A percentile compares a stretch with the other conserved stretches of the same genome.
Conservation (phyloP, 2,888 invertebrate genomes). For the Cheilosia variabilis region DNA sequence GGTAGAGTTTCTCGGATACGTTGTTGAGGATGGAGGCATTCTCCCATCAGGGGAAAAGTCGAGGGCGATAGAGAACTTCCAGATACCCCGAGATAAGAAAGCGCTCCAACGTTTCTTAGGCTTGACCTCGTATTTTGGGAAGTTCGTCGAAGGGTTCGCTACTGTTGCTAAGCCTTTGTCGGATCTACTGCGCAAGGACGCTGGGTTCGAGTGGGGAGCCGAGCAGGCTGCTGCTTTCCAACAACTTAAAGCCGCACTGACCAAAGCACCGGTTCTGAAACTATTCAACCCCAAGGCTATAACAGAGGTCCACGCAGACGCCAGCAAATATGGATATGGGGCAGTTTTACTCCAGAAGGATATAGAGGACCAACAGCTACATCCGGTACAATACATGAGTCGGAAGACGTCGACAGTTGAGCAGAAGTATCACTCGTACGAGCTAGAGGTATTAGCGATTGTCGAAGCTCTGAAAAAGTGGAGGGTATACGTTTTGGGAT, state of each 20-base stretch:
- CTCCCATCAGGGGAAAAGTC: conserved; percentile 4
- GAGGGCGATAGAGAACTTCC: conserved; percentile 10
- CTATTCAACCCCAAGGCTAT: conserved; percentile 28
- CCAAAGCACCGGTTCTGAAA: conserved; percentile 34
- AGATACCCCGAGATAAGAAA: conserved; percentile 5
- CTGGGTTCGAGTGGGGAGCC: not conserved
- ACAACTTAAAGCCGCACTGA: not conserved
- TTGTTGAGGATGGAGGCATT: not conserved
- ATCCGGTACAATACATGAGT: conserved; percentile 46
- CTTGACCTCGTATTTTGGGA: conserved; percentile 16
- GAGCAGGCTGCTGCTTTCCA: conserved; percentile 69
- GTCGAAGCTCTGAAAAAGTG: conserved; percentile 53
- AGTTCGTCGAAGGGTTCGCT: conserved; percentile 66
- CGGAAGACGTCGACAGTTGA: conserved; percentile 72
- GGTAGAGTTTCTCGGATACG: conserved; percentile 48
- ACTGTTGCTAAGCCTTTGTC: not conserved
- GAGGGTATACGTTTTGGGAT: conserved; percentile 78
- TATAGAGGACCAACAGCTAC: conserved; percentile 16
- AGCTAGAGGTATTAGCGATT: conserved; percentile 66
- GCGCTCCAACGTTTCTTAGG: conserved; percentile 24
- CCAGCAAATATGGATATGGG: conserved; percentile 44
- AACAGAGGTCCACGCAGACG: conserved; percentile 59
- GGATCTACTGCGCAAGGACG: not conserved
- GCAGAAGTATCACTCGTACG: conserved; percentile 78
- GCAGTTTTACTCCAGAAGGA: conserved; percentile 48